Conservation (phyloP, 2,113 vertebrate species). For the Nyctereutes procyonoides region DNA sequence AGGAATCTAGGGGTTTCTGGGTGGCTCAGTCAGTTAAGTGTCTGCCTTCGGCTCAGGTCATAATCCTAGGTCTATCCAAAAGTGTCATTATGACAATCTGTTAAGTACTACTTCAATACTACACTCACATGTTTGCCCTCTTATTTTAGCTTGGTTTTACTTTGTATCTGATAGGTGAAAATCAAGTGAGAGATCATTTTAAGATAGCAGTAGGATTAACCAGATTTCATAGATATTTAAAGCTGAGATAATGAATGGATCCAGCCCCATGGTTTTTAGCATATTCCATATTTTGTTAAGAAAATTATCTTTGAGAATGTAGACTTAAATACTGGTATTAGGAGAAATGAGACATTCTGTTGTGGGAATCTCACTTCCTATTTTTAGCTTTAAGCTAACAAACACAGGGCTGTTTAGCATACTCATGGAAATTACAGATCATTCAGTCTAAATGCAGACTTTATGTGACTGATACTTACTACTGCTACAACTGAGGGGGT, state of each 20-base stretch:
- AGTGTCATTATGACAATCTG: constrained; percentile 25
- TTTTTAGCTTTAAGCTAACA: constrained; percentile 62
- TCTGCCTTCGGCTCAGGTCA: too few species aligned
- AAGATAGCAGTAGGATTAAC: not conserved
- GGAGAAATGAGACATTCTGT: constrained; percentile 18
- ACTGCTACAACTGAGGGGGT: not conserved
- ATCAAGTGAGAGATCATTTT: not conserved
- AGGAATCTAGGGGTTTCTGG: not conserved
- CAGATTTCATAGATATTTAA: constrained; percentile 25
- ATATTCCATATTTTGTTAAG: constrained; percentile 41
- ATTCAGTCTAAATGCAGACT: constrained; percentile 21
- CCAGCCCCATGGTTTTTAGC: not conserved
- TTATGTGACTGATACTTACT: not conserved
- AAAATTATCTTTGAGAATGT: constrained; percentile 50
- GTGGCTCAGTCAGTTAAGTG: too few species aligned
- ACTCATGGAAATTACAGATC: constrained; percentile 44
- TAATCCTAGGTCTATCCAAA: too few species aligned
- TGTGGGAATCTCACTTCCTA: not conserved
- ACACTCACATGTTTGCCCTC: not conserved
- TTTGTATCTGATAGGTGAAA: not conserved
- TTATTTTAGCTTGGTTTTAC: constrained; percentile 32
- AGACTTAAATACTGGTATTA: constrained; percentile 48
- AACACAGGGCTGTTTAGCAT: not conserved
- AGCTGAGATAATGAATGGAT: not conserved
- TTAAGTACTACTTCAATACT: not conserved